Conservation (phyloP, 2,888 invertebrate species). For the Phytoseiulus persimilis region DNA sequence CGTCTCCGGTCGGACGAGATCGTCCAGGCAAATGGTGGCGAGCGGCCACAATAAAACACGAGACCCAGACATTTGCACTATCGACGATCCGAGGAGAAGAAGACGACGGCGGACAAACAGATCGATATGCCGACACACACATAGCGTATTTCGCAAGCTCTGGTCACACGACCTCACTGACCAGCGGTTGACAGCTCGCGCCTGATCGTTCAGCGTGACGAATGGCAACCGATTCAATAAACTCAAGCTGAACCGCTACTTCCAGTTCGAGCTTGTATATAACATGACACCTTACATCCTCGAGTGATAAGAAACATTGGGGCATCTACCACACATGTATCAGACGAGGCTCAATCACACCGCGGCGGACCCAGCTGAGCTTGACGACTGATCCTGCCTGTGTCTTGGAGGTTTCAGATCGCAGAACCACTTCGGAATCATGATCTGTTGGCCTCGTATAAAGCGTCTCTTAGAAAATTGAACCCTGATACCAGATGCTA, state of each 20-base stretch:
- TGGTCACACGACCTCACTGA: not conserved
- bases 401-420: too few species aligned
- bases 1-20: not conserved
- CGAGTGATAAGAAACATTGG: too few species aligned
- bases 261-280: not conserved
- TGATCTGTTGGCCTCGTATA: too few species aligned
- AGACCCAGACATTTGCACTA: not conserved
- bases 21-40: not conserved
- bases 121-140: not conserved
- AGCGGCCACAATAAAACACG: constrained; percentile 5
- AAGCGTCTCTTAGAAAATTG: too few species aligned
- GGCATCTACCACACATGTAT: too few species aligned
- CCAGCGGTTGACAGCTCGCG: not conserved
- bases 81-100: not conserved
- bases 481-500: too few species aligned
- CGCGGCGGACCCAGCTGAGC: too few species aligned
- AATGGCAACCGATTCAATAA: not conserved
- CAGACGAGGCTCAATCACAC: too few species aligned
- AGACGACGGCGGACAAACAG: not conserved
- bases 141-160: not conserved
- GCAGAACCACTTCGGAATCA: too few species aligned
- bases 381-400: too few species aligned
- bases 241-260: not conserved
- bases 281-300: not conserved
- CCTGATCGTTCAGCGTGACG: not conserved